phyloP scores from a whole-genome alignment of 1,140 invertebrate genomes.

The Pteromalus puparum region DNA sequence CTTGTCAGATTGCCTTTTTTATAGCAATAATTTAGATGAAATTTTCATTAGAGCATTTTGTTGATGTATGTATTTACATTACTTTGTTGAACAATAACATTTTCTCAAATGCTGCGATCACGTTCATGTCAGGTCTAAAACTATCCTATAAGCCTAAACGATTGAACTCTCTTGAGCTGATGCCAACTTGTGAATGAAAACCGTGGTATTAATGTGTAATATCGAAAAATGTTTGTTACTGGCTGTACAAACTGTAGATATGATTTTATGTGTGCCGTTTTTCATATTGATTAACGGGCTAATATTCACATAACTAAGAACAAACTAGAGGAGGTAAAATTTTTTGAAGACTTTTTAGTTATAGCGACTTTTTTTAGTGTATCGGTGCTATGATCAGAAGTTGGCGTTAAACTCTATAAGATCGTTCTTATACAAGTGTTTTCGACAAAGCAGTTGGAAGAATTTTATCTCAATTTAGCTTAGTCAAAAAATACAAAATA shows the following conservation, averaged over 20 bases:
- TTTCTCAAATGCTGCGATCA: constrained; percentile 31
- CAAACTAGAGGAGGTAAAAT: not conserved
- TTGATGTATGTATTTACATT: constrained; percentile 7
- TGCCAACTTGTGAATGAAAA: constrained; percentile 23
- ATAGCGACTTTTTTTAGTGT: not conserved
- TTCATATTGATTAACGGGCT: not conserved
- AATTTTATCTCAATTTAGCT: constrained; percentile 17
- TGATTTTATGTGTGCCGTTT: not conserved
- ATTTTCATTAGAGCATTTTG: constrained; percentile 24
- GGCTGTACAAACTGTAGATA: not conserved
- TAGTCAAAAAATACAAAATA: constrained; percentile 26
- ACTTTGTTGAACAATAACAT: constrained; percentile 8
- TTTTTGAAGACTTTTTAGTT: not conserved
- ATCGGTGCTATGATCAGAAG: constrained; percentile 14
- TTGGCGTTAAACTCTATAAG: constrained; percentile 18
- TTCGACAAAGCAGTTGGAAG: constrained; percentile 22
- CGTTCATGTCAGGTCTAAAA: constrained; percentile 32
- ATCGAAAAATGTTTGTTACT: not conserved
- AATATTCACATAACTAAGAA: not conserved
- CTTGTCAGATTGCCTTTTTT: constrained; percentile 43
- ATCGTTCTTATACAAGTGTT: constrained; percentile 10
- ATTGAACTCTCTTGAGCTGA: constrained; percentile 1
- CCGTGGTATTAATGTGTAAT: not conserved
- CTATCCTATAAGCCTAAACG: constrained; percentile 8
- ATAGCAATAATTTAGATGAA: constrained; percentile 47